Evolutionary conservation across 2,113 vertebrate species (phyloP).

Genomic region (Peromyscus leucopus): DNA sequence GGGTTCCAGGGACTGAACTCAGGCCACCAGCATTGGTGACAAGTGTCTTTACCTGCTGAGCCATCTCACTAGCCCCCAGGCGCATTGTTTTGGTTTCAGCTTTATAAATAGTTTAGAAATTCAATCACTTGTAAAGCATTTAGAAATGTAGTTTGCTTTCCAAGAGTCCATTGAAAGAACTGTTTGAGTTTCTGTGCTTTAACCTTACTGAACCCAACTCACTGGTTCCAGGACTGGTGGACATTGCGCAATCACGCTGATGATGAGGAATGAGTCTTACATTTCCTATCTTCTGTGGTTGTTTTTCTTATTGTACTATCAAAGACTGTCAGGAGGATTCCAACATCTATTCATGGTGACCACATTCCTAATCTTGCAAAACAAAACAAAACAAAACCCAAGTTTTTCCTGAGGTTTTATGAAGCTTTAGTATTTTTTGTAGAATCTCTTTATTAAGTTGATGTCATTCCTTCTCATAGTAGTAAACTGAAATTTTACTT

Average conservation of each 20-base stretch:
- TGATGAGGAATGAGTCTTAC: neutral
- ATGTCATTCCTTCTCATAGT: neutral
- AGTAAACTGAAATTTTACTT: slow-evolving; percentile 15
- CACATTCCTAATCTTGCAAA: neutral
- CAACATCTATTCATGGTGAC: neutral
- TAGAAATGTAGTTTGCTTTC: neutral
- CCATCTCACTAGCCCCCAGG: neutral
- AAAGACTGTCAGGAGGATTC: neutral
- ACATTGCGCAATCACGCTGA: neutral
- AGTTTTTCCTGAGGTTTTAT: neutral
- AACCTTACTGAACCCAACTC: neutral
- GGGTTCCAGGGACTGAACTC: neutral
- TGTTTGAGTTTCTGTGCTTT: slow-evolving; percentile 6
- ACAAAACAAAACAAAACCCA: neutral
- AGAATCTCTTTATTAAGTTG: neutral
- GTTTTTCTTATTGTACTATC: slow-evolving; percentile 15
- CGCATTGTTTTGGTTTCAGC: slow-evolving; percentile 11
- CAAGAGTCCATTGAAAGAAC: neutral
- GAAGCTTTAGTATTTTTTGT: neutral
- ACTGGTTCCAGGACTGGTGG: neutral
- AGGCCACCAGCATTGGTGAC: neutral
- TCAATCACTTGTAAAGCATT: neutral
- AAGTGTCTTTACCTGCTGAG: neutral
- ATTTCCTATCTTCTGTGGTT: neutral
- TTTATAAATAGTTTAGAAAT: neutral